Conservation (phyloP, 2,113 vertebrate genomes). For the human region DNA sequence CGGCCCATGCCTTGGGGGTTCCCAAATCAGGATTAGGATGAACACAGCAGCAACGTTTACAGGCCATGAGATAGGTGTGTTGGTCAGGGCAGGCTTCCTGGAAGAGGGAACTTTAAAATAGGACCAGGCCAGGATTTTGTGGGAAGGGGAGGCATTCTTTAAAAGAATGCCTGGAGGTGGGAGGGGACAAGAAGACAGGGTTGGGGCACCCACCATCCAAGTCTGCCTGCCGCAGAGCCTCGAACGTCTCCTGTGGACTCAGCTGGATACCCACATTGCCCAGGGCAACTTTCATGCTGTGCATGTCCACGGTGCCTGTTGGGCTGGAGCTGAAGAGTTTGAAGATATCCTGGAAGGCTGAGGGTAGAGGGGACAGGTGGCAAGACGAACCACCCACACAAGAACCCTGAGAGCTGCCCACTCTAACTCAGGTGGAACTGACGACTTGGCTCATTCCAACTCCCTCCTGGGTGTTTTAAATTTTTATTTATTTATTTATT, state of each 20-base stretch:
- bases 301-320: background rate
- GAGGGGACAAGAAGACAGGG: background rate
- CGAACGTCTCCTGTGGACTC: conserved; percentile 29
- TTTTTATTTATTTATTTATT: background rate
- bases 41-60: background rate
- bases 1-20: background rate
- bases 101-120: conserved; percentile 4
- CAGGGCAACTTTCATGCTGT: conserved; percentile 25
- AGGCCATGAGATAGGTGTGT: background rate
- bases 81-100: background rate
- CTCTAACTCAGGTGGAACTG: background rate
- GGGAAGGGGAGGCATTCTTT: background rate
- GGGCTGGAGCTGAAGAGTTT: conserved; percentile 59
- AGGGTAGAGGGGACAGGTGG: background rate
- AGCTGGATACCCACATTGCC: conserved; percentile 10
- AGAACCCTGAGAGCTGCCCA: background rate
- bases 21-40: background rate
- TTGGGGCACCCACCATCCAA: conserved; percentile 39
- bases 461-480: background rate
- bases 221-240: conserved; percentile 55
- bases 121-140: background rate
- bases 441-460: background rate
- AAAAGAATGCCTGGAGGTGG: background rate
- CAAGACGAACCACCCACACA: accelerated
- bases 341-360: conserved; percentile 71